A percentile compares a stretch with the other conserved stretches of the same genome.
Conservation (phyloP, 1,140 invertebrate genomes). For the Macrobrachium nipponense region DNA sequence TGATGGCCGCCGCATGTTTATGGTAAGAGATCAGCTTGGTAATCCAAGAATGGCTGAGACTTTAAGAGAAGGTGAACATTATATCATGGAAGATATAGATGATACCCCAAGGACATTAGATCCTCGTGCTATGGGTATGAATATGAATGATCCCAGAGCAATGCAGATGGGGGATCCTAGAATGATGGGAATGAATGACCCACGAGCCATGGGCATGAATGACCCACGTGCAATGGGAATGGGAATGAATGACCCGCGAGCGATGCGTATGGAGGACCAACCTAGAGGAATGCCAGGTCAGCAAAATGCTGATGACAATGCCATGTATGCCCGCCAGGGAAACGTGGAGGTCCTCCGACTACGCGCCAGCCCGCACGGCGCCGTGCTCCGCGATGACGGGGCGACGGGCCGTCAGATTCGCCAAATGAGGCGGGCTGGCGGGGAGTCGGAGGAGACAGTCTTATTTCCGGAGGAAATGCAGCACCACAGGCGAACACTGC, state of each 20-base stretch:
- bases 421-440: constrained; percentile 64
- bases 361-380: constrained; percentile 65
- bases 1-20: constrained; percentile 55
- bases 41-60: constrained; percentile 57
- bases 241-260: constrained; percentile 12
- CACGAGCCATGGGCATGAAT: constrained; percentile 17
- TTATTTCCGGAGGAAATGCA: constrained; percentile 54
- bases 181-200: constrained; percentile 34
- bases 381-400: constrained; percentile 58
- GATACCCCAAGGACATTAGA: constrained; percentile 50
- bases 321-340: constrained; percentile 62
- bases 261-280: constrained; percentile 22
- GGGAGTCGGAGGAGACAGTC: constrained; percentile 62
- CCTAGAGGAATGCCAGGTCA: background rate
- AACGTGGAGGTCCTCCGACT: constrained; percentile 70
- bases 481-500: constrained; percentile 66
- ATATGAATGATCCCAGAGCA: constrained; percentile 37
- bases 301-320: constrained; percentile 17
- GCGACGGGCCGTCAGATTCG: constrained; percentile 65
- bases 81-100: constrained; percentile 62
- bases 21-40: constrained; percentile 57
- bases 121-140: constrained; percentile 36
- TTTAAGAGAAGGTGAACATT: constrained; percentile 62
- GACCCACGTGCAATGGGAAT: background rate
- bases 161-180: constrained; percentile 38